Conservation (phyloP, 2,797 vertebrate genomes). For the Paramormyrops hopkinsi region DNA sequence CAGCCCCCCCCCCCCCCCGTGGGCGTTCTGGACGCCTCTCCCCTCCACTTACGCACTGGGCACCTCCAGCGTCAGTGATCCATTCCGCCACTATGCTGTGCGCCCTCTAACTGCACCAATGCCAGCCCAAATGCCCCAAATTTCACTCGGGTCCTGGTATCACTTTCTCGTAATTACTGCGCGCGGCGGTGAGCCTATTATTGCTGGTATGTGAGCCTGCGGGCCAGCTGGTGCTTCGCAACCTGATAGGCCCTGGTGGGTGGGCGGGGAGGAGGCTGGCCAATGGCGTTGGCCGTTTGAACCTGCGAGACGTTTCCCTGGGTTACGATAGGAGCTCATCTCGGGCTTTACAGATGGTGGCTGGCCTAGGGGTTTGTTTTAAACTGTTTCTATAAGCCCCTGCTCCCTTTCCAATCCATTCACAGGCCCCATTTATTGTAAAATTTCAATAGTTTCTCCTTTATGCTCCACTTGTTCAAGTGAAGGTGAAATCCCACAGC, state of each 20-base stretch:
- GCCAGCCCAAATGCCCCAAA: neutral
- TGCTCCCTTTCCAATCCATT: slow-evolving; percentile 12
- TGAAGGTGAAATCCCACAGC: slow-evolving; percentile 38
- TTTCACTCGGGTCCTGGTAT: neutral
- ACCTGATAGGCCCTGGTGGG: slow-evolving; percentile 6
- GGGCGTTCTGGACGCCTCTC: neutral
- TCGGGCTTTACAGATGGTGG: neutral
- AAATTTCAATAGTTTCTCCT: slow-evolving; percentile 14
- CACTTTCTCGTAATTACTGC: neutral
- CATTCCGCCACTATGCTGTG: neutral
- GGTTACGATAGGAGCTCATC: neutral
- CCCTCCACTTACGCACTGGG: neutral
- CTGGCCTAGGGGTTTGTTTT: neutral
- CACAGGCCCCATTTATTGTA: slow-evolving; percentile 28
- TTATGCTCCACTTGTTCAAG: slow-evolving; percentile 32
- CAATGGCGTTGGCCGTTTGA: neutral
- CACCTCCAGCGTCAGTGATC: neutral
- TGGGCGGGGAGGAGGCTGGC: neutral
- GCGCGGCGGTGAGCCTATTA: neutral
- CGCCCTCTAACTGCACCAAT: too few species aligned
- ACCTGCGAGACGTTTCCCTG: neutral
- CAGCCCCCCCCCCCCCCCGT: neutral
- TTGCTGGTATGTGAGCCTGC: neutral
- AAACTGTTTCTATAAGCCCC: neutral
- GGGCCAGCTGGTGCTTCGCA: neutral